Base-by-base conservation (phyloP, 2,888 invertebrate genomes). In the Stictocephala bisonia region DNA sequence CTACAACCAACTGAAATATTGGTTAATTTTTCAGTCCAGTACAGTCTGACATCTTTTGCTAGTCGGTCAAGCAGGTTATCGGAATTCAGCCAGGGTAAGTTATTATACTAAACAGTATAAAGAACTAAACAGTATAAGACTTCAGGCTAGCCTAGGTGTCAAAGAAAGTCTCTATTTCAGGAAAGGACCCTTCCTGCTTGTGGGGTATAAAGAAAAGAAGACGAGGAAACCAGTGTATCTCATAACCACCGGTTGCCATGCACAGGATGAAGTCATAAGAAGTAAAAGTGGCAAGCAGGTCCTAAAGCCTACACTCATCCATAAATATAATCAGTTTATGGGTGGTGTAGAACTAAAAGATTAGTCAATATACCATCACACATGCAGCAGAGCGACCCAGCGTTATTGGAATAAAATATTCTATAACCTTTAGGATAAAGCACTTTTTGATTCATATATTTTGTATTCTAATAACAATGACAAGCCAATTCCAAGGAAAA, bases 201-300 rank as follows among this genome's bases (percentile, higher is more conserved):
- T 56, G 18, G 18, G 18, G 18, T 50, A 50, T 31, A 50, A 31
- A 20, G 31, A 69, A 69, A 69, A 51, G 26, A 18, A 20, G 15
- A 64, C 35, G 40, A 40, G 64, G 22, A 64, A 31, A 31, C 64
- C 40, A n/a, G n/a, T 40, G 18, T 51, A 51, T 31, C 29, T 51
- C 11, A 69, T 51, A 6, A 69, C 18, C 22, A 69, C 50, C 6
- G 51, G 27, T 24, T 67, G 67, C 26, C 44, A 44, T 67, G 67
- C 67, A 15, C n/a, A n/a, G n/a, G n/a, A n/a, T n/a, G 41, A 67
- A 41, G 24, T 44, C 48, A 24, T 9, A 13, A n/a, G 9, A 13
- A 24, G 41, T n/a, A 15, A 18, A 7, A 67, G 67, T n/a, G 22
- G 67, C 22, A 48, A 26, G 18, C 13, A 26, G n/a, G 44, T 22